phyloP scores from a whole-genome alignment of 2,888 invertebrate species.

The Mimachlamys varia region DNA sequence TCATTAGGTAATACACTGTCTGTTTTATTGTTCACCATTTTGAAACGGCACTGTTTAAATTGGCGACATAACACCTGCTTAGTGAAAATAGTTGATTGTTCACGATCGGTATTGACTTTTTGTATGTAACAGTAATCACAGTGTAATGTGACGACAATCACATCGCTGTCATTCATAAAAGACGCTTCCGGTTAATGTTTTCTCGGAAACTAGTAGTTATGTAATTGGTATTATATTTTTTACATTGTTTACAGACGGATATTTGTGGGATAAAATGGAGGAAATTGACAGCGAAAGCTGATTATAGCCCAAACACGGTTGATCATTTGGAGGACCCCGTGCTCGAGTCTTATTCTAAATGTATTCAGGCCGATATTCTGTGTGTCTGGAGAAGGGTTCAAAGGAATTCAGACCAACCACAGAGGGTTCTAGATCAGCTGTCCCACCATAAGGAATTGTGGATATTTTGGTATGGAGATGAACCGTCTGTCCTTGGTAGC shows the following conservation, averaged over 20 bases:
- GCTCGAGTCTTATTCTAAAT: conserved; percentile 81
- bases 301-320: conserved; percentile 58
- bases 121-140: conserved; percentile 31
- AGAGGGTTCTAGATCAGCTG: conserved; percentile 65
- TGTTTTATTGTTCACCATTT: background rate
- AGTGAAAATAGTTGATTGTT: conserved; percentile 36
- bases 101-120: conserved; percentile 33
- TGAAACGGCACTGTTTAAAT: background rate
- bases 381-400: conserved; percentile 97
- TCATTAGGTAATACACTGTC: background rate
- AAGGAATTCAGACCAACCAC: conserved; percentile 66
- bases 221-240: background rate
- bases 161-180: conserved; percentile 32
- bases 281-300: conserved; percentile 83
- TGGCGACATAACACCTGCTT: conserved; percentile 27
- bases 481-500: conserved; percentile 73
- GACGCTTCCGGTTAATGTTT: conserved; percentile 29
- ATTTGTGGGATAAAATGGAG: conserved; percentile 99
- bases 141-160: conserved; percentile 21
- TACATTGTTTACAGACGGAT: conserved; percentile 92
- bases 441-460: conserved; percentile 92
- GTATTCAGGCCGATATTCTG: conserved; percentile 91
- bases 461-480: conserved; percentile 99
- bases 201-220: background rate
- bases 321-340: conserved; percentile 81